Base-by-base conservation (phyloP, 1,140 invertebrate genomes). In the Micrasema minimum region DNA sequence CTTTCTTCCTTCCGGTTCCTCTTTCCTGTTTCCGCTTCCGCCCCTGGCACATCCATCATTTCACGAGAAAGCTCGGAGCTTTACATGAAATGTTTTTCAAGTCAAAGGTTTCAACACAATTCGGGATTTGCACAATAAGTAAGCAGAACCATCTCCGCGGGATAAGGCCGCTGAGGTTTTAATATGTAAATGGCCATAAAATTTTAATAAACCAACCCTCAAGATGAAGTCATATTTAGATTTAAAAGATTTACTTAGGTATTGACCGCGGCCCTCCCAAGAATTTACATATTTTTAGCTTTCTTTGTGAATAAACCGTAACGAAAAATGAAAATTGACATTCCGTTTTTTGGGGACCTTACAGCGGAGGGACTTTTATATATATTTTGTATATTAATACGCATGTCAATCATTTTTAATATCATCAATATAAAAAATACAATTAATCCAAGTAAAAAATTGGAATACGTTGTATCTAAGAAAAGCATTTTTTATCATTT, bases 11-110 rank as follows among this genome's bases (percentile, higher is more conserved):
- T 71, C 69, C 69, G 48, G 10, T 51, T 64, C 48, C 31, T 35
- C 31, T 70, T 71, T 26, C 23, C 9, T 11, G 11, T 16, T 64
- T 51, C 46, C 46, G 35, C 18, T 20, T 10, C 50, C 22, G 16
- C 18, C 50, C 62, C 7, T 31, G n/a, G n/a, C 20, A 6, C 69
- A 71, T 71, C 62, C 69, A 66, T 71, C 69, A 66, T 59, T 35
- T 31, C 26, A 7, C 3, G 26, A 31, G 7, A 37, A 50, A 22
- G 62, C 31, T 65, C 22, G 37, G 35, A 59, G 55, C 16, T 59
- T 59, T 43, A 43, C 37, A 59, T 43, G 18, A 38, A 59, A 38
- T 59, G 37, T 53, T 53, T 26, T 53, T 53, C 23, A 38, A 59
- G 37, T 59, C 37, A 22, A 12, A 22, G 9, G 14, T 41, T 55